A percentile compares a stretch with the other conserved stretches of the same genome.
Conservation (phyloP, 1,140 invertebrate species). For the Drosophila pruinosa region DNA sequence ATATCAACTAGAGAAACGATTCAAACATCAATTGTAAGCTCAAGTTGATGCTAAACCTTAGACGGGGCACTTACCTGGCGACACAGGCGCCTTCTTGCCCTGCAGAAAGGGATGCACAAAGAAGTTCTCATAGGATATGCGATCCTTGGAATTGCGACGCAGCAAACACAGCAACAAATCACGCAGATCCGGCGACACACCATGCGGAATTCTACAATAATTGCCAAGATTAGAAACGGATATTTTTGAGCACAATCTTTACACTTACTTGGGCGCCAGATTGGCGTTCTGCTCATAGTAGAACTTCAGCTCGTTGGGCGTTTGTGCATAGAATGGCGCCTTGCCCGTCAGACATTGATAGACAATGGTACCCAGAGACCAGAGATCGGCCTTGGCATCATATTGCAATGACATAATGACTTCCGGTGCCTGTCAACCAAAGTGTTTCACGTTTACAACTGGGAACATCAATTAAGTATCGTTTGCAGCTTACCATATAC, state of each 20-base stretch:
- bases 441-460: background rate
- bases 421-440: constrained; percentile 92
- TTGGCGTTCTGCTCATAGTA: constrained; percentile 99
- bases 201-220: constrained; percentile 91
- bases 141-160: constrained; percentile 95
- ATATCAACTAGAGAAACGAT: constrained; percentile 65
- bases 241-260: background rate
- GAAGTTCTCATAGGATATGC: constrained; percentile 97
- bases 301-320: constrained; percentile 98
- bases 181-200: constrained; percentile 94
- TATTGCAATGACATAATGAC: constrained; percentile 99
- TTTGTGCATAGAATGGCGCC: constrained; percentile 98
- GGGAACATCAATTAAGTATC: background rate
- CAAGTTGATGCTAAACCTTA: constrained; percentile 1
- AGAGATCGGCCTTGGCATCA: constrained; percentile 99
- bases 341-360: constrained; percentile 99
- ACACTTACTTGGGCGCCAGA: constrained; percentile 94
- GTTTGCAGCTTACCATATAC: constrained; percentile 93
- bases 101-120: constrained; percentile 96
- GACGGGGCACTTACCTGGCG: constrained; percentile 58
- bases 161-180: constrained; percentile 94
- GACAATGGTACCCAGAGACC: constrained; percentile 99
- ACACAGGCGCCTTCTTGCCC: constrained; percentile 84
- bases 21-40: constrained; percentile 17
- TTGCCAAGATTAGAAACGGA: background rate